Conservation (phyloP, 2,888 invertebrate genomes). For the Hedychridium roseum region DNA sequence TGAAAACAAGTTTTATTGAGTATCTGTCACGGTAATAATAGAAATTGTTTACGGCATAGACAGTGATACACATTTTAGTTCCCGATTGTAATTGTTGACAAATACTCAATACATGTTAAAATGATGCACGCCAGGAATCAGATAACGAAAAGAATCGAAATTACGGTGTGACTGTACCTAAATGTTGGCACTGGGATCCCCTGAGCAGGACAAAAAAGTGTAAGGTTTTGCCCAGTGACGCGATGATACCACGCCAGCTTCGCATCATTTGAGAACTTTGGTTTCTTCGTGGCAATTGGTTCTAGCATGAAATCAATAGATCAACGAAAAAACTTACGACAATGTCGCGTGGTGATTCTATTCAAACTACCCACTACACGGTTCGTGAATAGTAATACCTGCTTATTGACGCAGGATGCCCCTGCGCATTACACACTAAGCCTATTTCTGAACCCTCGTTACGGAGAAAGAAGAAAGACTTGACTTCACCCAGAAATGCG, state of each 20-base stretch:
- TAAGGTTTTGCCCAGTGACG: constrained; percentile 70
- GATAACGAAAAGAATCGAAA: too few species aligned
- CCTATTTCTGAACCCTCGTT: constrained; percentile 61
- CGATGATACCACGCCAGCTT: constrained; percentile 75
- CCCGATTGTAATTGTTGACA: too few species aligned
- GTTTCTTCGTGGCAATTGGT: constrained; percentile 71
- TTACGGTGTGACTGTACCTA: constrained; percentile 64
- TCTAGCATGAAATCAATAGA: constrained; percentile 43
- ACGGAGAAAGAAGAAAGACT: constrained; percentile 45
- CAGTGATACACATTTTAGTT: too few species aligned
- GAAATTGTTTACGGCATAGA: too few species aligned
- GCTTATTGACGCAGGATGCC: constrained; percentile 75
- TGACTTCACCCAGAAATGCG: constrained; percentile 49
- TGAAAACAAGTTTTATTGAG: too few species aligned
- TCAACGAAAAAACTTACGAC: constrained; percentile 8
- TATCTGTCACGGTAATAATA: too few species aligned
- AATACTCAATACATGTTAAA: too few species aligned
- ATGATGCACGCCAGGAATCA: too few species aligned
- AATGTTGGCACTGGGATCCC: constrained; percentile 73
- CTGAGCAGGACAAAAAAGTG: constrained; percentile 75
- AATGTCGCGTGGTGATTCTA: constrained; percentile 2
- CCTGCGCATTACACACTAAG: constrained; percentile 77
- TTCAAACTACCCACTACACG: constrained; percentile 4
- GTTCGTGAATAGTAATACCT: constrained; percentile 66
- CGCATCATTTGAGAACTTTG: constrained; percentile 72